Conservation (phyloP, 1,140 invertebrate species). For the Euborellia annulipes region DNA sequence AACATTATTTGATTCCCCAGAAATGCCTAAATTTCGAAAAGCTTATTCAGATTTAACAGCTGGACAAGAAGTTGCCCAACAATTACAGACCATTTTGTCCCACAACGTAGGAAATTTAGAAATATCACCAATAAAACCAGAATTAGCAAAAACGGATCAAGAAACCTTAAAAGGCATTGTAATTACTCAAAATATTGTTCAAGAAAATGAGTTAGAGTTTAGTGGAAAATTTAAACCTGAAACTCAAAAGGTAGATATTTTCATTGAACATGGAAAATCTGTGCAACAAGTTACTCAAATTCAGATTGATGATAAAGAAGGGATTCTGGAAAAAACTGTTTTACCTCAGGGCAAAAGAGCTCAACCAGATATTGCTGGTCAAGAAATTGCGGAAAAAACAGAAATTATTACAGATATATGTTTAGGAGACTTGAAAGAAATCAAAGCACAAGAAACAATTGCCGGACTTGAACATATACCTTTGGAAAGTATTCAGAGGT, state of each 20-base stretch:
- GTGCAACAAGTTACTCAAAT: conserved; percentile 20
- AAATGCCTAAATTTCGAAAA: conserved; percentile 19
- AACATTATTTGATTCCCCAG: conserved; percentile 14
- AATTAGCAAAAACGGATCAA: conserved; percentile 17
- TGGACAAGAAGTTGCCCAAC: conserved; percentile 22
- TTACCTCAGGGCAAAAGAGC: conserved; percentile 7
- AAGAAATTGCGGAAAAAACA: conserved; percentile 23
- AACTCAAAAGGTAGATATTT: conserved; percentile 19
- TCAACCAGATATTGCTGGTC: conserved; percentile 19
- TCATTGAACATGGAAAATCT: conserved; percentile 24
- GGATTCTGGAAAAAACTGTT: conserved; percentile 6
- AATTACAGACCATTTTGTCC: conserved; percentile 17
- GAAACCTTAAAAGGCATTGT: conserved; percentile 21
- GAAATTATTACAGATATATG: conserved; percentile 21
- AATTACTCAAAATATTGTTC: conserved; percentile 25
- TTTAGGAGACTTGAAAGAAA: conserved; percentile 19
- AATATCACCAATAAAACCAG: conserved; percentile 11
- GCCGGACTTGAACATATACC: conserved; percentile 16
- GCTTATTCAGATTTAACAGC: conserved; percentile 22
- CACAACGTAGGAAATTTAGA: conserved; percentile 14
- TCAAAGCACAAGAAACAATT: conserved; percentile 15
- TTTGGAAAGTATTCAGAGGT: conserved; percentile 21
- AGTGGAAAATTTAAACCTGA: conserved; percentile 22
- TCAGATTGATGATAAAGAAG: conserved; percentile 17
- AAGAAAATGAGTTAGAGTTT: conserved; percentile 29